These are phyloP conservation scores for Coilia nasus DNA, from an alignment of 2,797 vertebrate genomes.

Conservation along the genomic window DNA sequence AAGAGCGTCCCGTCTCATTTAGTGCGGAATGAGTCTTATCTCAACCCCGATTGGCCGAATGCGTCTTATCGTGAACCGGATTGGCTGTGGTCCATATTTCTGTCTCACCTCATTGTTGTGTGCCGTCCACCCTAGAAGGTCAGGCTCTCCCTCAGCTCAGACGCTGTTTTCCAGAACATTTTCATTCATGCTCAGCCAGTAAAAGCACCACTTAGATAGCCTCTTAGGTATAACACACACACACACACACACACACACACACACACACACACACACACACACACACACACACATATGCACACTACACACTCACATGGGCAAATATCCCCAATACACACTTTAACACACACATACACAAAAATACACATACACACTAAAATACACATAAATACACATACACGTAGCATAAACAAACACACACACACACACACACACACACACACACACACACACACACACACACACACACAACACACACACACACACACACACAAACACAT, in stretches of 20 bases:
- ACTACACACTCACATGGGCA: neutral
- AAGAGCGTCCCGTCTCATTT: constrained; percentile 49
- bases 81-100: constrained; percentile 21
- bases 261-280: neutral
- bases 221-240: constrained; percentile 18
- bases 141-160: constrained; percentile 27
- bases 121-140: neutral
- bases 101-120: neutral
- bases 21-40: constrained; percentile 54
- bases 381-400: neutral
- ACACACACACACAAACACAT: neutral
- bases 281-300: neutral
- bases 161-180: constrained; percentile 39
- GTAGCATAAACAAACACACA: neutral
- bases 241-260: neutral
- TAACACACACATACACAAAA: too few relatives aligned
- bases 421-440: neutral
- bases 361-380: too few relatives aligned
- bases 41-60: constrained; percentile 37
- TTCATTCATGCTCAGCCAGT: constrained; percentile 1
- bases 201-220: constrained; percentile 25
- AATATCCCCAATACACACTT: too few relatives aligned
- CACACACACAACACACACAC: neutral
- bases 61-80: too few relatives aligned
- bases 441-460: neutral